Evolutionary conservation across 2,113 vertebrate genomes (phyloP).

Genomic region (sheep (Ovis aries)): ARS-UI_Ramb_v3.0 NC_056066.1:54961501-54962000

Average conservation of each 20-base stretch:
- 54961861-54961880: constrained; percentile 42
- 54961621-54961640: fast-evolving
- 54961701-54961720: not conserved
- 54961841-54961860: constrained; percentile 50
- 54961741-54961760: not conserved
- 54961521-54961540: fast-evolving
- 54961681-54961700: not conserved
- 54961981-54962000: constrained; percentile 39
- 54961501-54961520: not conserved
- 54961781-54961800: not conserved
- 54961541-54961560: not conserved
- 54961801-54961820: not conserved
- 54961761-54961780: fast-evolving
- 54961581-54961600: fast-evolving
- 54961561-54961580: fast-evolving
- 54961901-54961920: constrained; percentile 44
- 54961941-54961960: constrained; percentile 29
- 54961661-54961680: not conserved
- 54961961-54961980: not conserved
- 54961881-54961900: constrained; percentile 48
- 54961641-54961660: not conserved
- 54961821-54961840: constrained; percentile 11
- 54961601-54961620: fast-evolving
- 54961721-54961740: not conserved
- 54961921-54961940: not conserved